Conservation (phyloP, 2,797 vertebrate species). For the Acanthurus tractus region DNA sequence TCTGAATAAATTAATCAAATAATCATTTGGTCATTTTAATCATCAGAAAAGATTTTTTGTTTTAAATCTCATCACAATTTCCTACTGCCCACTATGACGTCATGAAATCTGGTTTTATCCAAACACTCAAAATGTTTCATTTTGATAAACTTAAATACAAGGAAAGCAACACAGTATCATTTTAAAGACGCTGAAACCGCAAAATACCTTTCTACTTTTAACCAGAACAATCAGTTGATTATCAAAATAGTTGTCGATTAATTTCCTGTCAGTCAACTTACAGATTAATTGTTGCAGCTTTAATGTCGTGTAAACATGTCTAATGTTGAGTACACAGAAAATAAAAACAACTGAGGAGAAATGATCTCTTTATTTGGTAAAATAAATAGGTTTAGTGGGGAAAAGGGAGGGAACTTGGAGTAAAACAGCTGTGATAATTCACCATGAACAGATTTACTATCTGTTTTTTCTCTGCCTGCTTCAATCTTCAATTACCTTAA, state of each 20-base stretch:
- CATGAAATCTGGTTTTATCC: not conserved
- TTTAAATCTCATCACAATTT: not conserved
- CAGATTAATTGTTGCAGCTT: not conserved
- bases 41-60: not conserved
- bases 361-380: slow-evolving; percentile 61
- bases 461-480: not conserved
- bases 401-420: not conserved
- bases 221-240: not conserved
- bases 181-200: not conserved
- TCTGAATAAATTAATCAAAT: not conserved
- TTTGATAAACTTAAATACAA: not conserved
- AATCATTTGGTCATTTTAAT: not conserved
- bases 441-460: not conserved
- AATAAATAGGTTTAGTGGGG: slow-evolving; percentile 38
- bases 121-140: not conserved
- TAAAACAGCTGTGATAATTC: not conserved
- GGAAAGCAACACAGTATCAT: not conserved
- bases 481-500: not conserved
- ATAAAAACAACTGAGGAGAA: slow-evolving; percentile 34
- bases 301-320: slow-evolving; percentile 25
- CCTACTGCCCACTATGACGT: not conserved
- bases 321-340: slow-evolving; percentile 46
- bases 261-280: not conserved
- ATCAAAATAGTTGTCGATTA: not conserved
- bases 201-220: not conserved